Evolutionary conservation across 2,888 invertebrate genomes (phyloP).

Genomic region (Ommatoiulus sabulosus): DNA sequence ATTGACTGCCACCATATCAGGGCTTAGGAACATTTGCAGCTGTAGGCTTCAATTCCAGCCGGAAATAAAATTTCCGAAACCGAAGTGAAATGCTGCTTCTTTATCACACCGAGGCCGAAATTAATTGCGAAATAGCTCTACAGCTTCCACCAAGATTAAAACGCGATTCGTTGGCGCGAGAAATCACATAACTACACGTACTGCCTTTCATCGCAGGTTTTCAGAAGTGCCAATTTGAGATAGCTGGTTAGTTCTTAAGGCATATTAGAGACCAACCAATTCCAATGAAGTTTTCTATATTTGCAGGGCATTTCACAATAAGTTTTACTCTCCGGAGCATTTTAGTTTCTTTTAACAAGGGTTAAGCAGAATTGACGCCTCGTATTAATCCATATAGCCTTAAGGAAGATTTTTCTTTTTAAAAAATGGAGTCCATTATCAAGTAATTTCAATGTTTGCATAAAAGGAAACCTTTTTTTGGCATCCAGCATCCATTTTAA

Average conservation of each 20-base stretch:
- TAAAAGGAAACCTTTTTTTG: too few species aligned
- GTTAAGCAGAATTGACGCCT: neutral
- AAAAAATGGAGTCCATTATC: neutral
- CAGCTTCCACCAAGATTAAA: neutral
- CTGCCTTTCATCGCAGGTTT: neutral
- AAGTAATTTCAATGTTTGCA: neutral
- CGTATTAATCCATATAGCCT: neutral
- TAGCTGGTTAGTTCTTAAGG: too few species aligned
- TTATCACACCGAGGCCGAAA: neutral
- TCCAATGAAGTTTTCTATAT: too few species aligned
- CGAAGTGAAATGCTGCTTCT: neutral
- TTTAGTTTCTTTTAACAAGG: neutral
- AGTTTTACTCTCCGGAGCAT: neutral
- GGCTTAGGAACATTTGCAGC: conserved; percentile 1
- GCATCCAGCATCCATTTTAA: neutral
- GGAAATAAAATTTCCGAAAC: neutral
- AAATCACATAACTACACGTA: too few species aligned
- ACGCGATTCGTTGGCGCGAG: too few species aligned
- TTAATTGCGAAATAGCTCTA: neutral
- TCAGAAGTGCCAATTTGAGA: neutral
- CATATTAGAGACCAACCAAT: too few species aligned
- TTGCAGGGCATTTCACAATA: too few species aligned
- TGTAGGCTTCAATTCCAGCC: neutral
- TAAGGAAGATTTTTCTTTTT: neutral
- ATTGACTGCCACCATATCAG: neutral